phyloP scores from a whole-genome alignment of 2,113 vertebrate species.

The Daphoenositta chrysoptera region DNA sequence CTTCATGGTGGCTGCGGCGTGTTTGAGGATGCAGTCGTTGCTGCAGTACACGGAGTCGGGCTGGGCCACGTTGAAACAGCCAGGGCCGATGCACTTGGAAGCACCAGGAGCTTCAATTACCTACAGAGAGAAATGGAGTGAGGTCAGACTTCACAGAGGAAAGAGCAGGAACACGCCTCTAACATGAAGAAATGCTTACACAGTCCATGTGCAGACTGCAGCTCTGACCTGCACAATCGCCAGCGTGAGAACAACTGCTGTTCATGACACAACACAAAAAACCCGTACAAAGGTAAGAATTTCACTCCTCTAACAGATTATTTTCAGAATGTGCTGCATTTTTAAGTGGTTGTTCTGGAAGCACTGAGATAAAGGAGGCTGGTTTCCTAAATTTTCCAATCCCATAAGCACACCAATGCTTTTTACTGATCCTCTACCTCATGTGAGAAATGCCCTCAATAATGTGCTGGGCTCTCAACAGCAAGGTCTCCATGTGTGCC shows the following conservation, averaged over 20 bases:
- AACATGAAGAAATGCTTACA: not conserved
- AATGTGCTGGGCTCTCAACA: not conserved
- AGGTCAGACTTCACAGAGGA: not conserved
- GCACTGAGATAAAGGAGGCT: not conserved
- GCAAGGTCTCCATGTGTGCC: not conserved
- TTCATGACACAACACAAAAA: not conserved
- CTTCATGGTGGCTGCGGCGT: constrained; percentile 90
- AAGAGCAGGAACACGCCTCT: not conserved
- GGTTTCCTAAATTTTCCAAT: not conserved
- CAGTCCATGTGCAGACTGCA: not conserved
- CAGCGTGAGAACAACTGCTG: fast-evolving
- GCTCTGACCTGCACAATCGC: not conserved
- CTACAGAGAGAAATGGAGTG: constrained; percentile 51
- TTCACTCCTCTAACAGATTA: not conserved
- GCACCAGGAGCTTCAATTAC: constrained; percentile 67
- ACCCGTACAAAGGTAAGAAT: not conserved
- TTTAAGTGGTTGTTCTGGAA: not conserved
- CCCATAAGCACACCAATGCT: not conserved
- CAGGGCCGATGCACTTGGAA: constrained; percentile 86
- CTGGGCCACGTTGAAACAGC: constrained; percentile 82
- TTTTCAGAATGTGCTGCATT: not conserved
- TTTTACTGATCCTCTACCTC: not conserved
- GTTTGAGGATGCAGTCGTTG: constrained; percentile 90
- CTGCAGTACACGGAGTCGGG: constrained; percentile 94
- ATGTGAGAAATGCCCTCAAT: not conserved